These are phyloP conservation scores for Chroicocephalus ridibundus DNA, from an alignment of 2,113 vertebrate genomes.

Conservation along the genomic window DNA sequence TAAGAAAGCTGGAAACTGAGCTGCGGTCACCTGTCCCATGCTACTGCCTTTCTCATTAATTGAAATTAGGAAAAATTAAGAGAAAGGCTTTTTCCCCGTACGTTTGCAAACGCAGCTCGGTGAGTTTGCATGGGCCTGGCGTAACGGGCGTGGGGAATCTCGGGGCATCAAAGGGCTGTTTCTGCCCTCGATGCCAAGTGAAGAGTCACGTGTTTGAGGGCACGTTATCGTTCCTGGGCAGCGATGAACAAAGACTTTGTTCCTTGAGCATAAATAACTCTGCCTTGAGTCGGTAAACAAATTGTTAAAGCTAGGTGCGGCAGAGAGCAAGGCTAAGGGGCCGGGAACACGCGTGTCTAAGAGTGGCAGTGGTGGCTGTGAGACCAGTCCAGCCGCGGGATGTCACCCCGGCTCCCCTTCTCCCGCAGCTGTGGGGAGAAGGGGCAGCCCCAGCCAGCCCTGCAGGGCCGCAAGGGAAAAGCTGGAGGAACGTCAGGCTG, in stretches of 20 bases:
- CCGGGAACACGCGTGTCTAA: neutral
- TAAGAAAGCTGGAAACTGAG: neutral
- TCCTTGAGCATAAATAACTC: neutral
- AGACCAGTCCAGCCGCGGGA: neutral
- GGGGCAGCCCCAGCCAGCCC: neutral
- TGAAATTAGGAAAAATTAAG: neutral
- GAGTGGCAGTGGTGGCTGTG: neutral
- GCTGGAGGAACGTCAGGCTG: neutral
- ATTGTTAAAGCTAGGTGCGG: neutral
- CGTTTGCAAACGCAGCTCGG: neutral
- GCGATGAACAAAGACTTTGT: neutral
- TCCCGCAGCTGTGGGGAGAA: neutral
- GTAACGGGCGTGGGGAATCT: too few relatives aligned
- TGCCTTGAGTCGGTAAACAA: neutral
- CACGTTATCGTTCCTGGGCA: neutral
- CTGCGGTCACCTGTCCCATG: fast-evolving
- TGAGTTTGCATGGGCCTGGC: neutral
- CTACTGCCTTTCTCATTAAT: neutral
- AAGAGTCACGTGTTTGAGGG: neutral
- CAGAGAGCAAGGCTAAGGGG: neutral
- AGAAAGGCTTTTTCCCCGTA: neutral
- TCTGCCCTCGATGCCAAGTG: fast-evolving
- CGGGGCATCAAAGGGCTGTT: neutral
- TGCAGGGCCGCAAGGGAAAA: neutral
- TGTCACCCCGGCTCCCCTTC: neutral